Evolutionary conservation across 2,888 invertebrate genomes (phyloP).

Genomic region (Rhagophthalmus giganteus): DNA sequence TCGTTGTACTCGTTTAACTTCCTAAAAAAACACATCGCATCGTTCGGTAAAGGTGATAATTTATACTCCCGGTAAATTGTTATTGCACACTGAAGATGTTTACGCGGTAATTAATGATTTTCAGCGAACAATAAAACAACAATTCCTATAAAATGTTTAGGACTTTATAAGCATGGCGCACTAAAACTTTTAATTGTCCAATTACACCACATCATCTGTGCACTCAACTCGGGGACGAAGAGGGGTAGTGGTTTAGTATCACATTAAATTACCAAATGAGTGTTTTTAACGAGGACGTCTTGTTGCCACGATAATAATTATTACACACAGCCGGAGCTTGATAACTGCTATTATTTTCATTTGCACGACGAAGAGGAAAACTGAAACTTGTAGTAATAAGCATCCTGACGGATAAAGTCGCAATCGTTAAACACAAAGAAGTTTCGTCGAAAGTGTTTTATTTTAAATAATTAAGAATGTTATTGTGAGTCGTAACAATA

Average conservation of each 20-base stretch:
- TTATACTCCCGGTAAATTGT: no score
- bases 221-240: slow-evolving; percentile 10
- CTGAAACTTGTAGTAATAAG: slow-evolving; percentile 9
- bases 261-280: slow-evolving; percentile 26
- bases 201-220: slow-evolving; percentile 24
- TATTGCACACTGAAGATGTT: no score
- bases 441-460: no score
- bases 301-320: slow-evolving; percentile 18
- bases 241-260: slow-evolving; percentile 19
- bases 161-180: slow-evolving; percentile 14
- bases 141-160: slow-evolving; percentile 16
- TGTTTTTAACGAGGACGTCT: slow-evolving; percentile 25
- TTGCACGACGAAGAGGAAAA: slow-evolving; percentile 10
- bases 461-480: no score
- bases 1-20: no score
- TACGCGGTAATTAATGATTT: not conserved
- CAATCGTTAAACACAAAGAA: no score
- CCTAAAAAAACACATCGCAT: no score
- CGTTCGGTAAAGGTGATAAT: no score
- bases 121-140: slow-evolving; percentile 13
- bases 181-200: slow-evolving; percentile 24
- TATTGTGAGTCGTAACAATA: no score
- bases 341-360: slow-evolving; percentile 23
- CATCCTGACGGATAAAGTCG: no score
- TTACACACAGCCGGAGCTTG: slow-evolving; percentile 16